Percentiles rank a stretch among this genome's conserved stretches.
phyloP scores from a whole-genome alignment of 2,888 invertebrate species.

The Ophion slaviceki region DNA sequence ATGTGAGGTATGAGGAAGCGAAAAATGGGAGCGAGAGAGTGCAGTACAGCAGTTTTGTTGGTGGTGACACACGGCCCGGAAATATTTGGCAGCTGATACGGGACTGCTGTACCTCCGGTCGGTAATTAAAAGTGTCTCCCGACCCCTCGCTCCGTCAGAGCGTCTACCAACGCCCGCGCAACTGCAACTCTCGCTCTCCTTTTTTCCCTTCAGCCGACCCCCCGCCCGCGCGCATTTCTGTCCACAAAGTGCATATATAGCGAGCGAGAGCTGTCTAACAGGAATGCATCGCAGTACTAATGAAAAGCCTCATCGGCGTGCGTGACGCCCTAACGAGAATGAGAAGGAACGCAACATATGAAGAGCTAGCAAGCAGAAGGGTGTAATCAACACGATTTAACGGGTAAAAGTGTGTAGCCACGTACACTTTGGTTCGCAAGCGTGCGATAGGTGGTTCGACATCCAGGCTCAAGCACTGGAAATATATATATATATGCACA shows the following conservation, averaged over 20 bases:
- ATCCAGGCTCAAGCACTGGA: neutral
- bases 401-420: neutral
- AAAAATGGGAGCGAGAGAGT: conserved; percentile 57
- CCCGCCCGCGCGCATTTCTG: conserved; percentile 50
- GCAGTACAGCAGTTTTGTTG: conserved; percentile 50
- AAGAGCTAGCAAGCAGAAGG: conserved; percentile 35
- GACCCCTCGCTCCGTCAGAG: conserved; percentile 71
- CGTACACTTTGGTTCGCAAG: neutral
- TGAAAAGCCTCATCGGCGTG: conserved; percentile 83
- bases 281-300: conserved; percentile 82
- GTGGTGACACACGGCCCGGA: conserved; percentile 79
- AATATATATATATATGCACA: conserved; percentile 9
- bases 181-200: conserved; percentile 48
- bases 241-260: conserved; percentile 58
- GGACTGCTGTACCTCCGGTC: conserved; percentile 79
- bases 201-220: conserved; percentile 8
- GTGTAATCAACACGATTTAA: conserved; percentile 18
- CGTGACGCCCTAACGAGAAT: conserved; percentile 81
- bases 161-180: conserved; percentile 37
- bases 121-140: conserved; percentile 83
- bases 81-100: conserved; percentile 83
- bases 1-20: conserved; percentile 32
- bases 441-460: neutral
- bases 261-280: conserved; percentile 78
- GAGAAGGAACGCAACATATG: conserved; percentile 48